Base-by-base conservation (phyloP, 1,140 invertebrate genomes). In the Meloidogyne exigua region DNA sequence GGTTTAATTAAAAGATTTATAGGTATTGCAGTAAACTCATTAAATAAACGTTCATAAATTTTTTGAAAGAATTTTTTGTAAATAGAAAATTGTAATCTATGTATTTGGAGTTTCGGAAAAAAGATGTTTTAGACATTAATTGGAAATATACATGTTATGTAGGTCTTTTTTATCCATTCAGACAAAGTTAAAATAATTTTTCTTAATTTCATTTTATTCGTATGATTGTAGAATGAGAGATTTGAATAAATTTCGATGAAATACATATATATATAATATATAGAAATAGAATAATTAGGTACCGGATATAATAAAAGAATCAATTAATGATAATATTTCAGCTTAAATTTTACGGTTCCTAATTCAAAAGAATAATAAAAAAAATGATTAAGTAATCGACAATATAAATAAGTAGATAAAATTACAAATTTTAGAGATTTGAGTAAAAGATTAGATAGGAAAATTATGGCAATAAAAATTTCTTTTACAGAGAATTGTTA, bases 221-320 rank as follows among this genome's bases (percentile, higher is more conserved):
- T 32, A 32, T 32, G 7, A 32, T 3, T 39, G 3, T 39, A 39
- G 4, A 39, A 3, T 3, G 7, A 39, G 36, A 39, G 36, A 39
- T 39, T 39, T 39, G 10, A 39, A 39, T 39, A 39, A 39, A 39
- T 39, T 39, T 39, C 36, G 36, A 39, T 39, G 36, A 39, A 9
- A 7, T 39, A 39, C 3, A 39, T 39, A 9, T 39, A 10, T 39
- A 39, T 7, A 39, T 39, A 39, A 39, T 39, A 39, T n/a, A 39
- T 39, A 9, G 36, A 4, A 39, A 39, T 39, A 9, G 10, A 68
- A 79, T 75, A 32, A 32, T 32, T 32, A 32, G 28, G 28, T 32
- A 32, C 28, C 28, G 28, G 7, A 32, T 2, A 78, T 82, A 25
- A 82, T 79, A 26, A 84, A 83, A 39, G 10, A 7, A 7, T 9